Conservation (phyloP, 2,113 vertebrate genomes). For the Scytalopus superciliaris region DNA sequence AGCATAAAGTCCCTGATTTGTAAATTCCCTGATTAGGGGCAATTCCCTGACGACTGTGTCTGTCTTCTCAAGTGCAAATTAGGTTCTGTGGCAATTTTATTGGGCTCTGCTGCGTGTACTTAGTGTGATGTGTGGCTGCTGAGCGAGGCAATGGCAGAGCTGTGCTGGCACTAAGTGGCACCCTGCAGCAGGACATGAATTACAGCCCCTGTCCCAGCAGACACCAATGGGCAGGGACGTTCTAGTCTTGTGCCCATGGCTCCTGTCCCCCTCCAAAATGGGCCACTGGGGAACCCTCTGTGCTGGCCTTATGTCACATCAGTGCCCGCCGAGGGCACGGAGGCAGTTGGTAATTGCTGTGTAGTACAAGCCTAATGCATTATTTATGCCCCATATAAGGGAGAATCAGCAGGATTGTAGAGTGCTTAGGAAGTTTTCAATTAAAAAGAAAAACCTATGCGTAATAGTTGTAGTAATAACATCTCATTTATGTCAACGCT, state of each 20-base stretch:
- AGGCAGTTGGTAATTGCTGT: background rate
- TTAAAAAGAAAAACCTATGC: background rate
- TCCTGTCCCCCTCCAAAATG: background rate
- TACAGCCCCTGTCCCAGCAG: background rate
- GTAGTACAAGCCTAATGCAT: background rate
- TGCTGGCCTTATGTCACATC: background rate
- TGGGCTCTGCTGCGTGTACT: background rate
- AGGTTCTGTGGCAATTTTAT: background rate
- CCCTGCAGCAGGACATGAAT: background rate
- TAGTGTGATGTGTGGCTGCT: background rate
- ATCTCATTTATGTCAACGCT: accelerated
- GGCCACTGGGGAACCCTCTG: background rate
- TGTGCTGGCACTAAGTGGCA: background rate
- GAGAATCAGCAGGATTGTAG: background rate
- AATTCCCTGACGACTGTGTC: background rate
- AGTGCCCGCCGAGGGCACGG: background rate
- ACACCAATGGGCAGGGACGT: accelerated
- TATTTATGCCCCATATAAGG: constrained; percentile 4
- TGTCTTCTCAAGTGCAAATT: constrained; percentile 6
- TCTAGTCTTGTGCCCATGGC: accelerated
- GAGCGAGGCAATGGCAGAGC: accelerated
- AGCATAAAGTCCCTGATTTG: background rate
- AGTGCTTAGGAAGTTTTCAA: background rate
- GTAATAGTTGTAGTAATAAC: background rate
- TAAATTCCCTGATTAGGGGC: constrained; percentile 22